These are phyloP conservation scores for Bombus turneri DNA, from an alignment of 1,140 invertebrate genomes.

Conservation along the genomic window DNA sequence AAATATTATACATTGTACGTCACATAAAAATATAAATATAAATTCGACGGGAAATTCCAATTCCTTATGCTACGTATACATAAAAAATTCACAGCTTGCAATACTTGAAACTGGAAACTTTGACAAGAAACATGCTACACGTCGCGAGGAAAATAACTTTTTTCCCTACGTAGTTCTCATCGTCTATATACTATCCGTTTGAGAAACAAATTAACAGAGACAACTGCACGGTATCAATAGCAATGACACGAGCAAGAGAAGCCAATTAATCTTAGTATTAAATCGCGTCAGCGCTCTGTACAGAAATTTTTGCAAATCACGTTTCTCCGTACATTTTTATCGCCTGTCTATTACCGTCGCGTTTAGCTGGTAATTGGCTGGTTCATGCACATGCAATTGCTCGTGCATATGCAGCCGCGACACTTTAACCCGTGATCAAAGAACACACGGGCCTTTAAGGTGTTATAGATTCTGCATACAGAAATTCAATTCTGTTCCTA, in stretches of 20 bases:
- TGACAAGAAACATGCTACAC: too few species aligned
- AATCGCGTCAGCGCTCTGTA: constrained; percentile 6
- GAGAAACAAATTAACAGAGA: neutral
- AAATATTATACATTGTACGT: too few species aligned
- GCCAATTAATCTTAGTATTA: constrained; percentile 16
- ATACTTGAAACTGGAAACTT: too few species aligned
- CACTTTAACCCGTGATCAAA: neutral
- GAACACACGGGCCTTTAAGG: neutral
- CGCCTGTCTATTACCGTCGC: neutral
- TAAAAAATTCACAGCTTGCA: too few species aligned
- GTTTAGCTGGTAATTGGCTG: constrained; percentile 46
- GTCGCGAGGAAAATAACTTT: too few species aligned
- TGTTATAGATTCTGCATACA: neutral
- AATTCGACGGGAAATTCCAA: too few species aligned
- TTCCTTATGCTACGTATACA: too few species aligned
- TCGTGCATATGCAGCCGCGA: constrained; percentile 18
- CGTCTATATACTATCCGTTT: too few species aligned
- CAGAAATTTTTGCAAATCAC: constrained; percentile 50
- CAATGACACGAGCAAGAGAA: neutral
- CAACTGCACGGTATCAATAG: neutral
- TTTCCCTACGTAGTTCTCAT: neutral
- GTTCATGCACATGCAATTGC: constrained; percentile 16
- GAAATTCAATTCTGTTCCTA: neutral
- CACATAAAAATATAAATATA: too few species aligned
- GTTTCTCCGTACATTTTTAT: constrained; percentile 4